Conservation (phyloP, 2,888 invertebrate species). For the Dexiosoma caninum region DNA sequence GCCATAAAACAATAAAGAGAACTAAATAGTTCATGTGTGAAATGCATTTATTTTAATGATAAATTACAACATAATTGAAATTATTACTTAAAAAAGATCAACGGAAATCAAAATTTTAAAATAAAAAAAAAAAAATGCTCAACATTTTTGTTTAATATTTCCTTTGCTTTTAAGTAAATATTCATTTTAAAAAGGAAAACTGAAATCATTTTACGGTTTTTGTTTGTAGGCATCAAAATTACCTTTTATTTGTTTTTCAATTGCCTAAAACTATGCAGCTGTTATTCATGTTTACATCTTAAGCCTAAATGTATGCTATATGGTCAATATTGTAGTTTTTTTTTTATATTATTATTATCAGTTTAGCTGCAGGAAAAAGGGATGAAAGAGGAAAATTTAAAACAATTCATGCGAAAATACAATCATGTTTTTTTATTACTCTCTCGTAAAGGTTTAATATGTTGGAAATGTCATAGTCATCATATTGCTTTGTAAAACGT, state of each 20-base stretch:
- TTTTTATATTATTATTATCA: conserved; percentile 11
- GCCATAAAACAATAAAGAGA: not conserved
- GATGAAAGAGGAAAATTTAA: conserved; percentile 66
- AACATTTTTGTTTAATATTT: too few relatives aligned
- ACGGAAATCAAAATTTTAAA: too few relatives aligned
- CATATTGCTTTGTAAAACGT: conserved; percentile 37
- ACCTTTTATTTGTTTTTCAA: conserved; percentile 20
- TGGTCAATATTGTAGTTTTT: conserved; percentile 23
- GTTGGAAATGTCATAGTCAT: conserved; percentile 17
- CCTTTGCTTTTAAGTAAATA: not conserved
- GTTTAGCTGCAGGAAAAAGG: not conserved
- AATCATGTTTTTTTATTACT: conserved; percentile 75
- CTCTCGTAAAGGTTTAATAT: conserved; percentile 55
- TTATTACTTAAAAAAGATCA: conserved; percentile 5
- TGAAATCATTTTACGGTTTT: not conserved
- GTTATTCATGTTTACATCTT: conserved; percentile 31
- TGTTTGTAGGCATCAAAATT: not conserved
- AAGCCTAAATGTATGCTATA: conserved; percentile 39
- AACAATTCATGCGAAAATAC: conserved; percentile 76
- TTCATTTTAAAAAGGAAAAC: too few relatives aligned
- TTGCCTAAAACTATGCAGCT: conserved; percentile 52
- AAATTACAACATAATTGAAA: conserved; percentile 32
- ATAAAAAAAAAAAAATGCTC: too few relatives aligned
- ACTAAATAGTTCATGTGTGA: conserved; percentile 39
- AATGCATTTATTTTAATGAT: conserved; percentile 47